Percentiles rank a stretch among this genome's conserved stretches.
These are phyloP conservation scores for Hydropsyche betteni DNA, from an alignment of 2,888 invertebrate genomes.

Conservation along the genomic window DNA sequence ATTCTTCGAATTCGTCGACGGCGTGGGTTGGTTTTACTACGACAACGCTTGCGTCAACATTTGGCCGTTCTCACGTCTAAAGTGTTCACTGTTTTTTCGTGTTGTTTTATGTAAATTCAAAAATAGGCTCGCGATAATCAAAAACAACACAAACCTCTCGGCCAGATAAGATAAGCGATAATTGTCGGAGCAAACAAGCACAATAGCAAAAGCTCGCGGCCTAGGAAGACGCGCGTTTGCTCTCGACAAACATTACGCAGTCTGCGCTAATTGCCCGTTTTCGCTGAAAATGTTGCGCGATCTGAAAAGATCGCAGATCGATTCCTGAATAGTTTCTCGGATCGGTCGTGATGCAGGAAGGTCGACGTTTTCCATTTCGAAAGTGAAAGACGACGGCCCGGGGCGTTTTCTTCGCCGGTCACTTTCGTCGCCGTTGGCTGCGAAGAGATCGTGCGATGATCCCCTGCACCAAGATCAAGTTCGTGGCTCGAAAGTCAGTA, in stretches of 20 bases:
- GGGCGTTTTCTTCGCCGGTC: conserved; percentile 11
- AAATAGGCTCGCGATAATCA: conserved; percentile 23
- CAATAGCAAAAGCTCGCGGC: conserved; percentile 12
- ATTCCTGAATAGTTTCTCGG: background rate
- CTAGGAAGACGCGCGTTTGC: background rate
- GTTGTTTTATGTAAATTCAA: conserved; percentile 33
- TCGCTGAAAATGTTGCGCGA: background rate
- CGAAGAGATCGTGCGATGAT: conserved; percentile 26
- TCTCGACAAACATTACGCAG: conserved; percentile 7
- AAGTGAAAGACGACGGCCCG: conserved; percentile 31
- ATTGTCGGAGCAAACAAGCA: conserved; percentile 23
- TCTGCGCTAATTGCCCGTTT: conserved; percentile 11
- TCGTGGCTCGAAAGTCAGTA: conserved; percentile 11
- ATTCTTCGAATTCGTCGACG: too few relatives aligned
- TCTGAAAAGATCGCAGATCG: background rate
- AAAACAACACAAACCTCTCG: conserved; percentile 16
- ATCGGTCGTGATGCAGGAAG: conserved; percentile 1
- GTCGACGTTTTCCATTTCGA: conserved; percentile 34
- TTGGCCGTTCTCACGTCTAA: conserved; percentile 2
- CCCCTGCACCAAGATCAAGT: conserved; percentile 32
- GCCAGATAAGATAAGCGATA: conserved; percentile 38
- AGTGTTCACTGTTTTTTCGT: conserved; percentile 1
- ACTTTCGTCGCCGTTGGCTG: conserved; percentile 28
- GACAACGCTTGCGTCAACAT: conserved; percentile 5
- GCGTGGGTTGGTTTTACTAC: too few relatives aligned